phyloP scores from a whole-genome alignment of 1,140 invertebrate species.

The Listronotus bonariensis region DNA sequence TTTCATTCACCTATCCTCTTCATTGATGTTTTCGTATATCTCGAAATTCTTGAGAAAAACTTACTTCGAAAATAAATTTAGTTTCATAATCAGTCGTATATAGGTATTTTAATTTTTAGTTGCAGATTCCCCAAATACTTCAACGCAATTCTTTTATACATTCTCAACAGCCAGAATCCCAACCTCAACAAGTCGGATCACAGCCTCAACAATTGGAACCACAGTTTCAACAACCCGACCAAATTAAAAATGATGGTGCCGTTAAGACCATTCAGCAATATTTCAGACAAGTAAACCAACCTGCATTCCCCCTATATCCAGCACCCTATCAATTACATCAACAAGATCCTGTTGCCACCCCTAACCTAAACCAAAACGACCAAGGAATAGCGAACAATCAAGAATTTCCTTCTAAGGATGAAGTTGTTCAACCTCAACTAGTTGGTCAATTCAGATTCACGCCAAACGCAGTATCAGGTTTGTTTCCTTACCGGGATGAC shows the following conservation, averaged over 20 bases:
- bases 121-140: constrained; percentile 6
- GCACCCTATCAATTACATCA: no score
- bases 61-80: no score
- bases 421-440: constrained; percentile 9
- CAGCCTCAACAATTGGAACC: constrained; percentile 12
- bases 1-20: no score
- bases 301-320: not conserved
- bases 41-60: no score
- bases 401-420: not conserved
- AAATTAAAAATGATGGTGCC: not conserved
- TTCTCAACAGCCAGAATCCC: not conserved
- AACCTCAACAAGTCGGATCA: constrained; percentile 9
- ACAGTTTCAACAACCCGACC: not conserved
- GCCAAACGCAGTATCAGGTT: constrained; percentile 14
- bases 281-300: constrained; percentile 2
- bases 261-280: constrained; percentile 15
- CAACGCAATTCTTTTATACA: constrained; percentile 14
- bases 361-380: no score
- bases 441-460: constrained; percentile 38
- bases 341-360: no score
- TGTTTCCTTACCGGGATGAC: constrained; percentile 35
- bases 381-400: not conserved
- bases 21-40: no score
- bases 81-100: no score
- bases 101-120: constrained; percentile 6